Conservation (phyloP, 2,888 invertebrate species). For the Sialis lutaria region DNA sequence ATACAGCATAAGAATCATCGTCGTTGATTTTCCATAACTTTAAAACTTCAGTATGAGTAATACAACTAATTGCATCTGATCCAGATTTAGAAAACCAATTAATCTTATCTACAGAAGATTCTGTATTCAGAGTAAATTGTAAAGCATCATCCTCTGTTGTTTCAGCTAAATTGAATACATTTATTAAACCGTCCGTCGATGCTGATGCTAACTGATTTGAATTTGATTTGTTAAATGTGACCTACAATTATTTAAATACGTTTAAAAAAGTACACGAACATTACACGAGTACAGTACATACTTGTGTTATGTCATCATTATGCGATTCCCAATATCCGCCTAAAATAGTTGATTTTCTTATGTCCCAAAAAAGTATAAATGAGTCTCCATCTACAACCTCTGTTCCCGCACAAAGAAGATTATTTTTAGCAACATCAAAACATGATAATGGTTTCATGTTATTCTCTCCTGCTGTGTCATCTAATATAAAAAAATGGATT, state of each 20-base stretch:
- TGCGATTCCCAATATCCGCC: conserved; percentile 77
- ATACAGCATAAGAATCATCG: conserved; percentile 38
- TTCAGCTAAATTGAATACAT: conserved; percentile 62
- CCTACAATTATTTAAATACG: conserved; percentile 24
- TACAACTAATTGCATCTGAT: conserved; percentile 38
- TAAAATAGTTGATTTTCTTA: conserved; percentile 39
- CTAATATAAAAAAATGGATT: too few species aligned
- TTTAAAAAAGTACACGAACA: conserved; percentile 7
- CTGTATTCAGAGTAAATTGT: conserved; percentile 55
- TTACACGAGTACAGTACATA: too few species aligned
- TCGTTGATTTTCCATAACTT: conserved; percentile 48
- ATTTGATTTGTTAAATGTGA: conserved; percentile 53
- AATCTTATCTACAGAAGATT: conserved; percentile 52
- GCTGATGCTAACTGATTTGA: conserved; percentile 53
- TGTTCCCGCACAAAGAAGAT: conserved; percentile 59
- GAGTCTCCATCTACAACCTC: conserved; percentile 50
- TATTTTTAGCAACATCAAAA: conserved; percentile 57
- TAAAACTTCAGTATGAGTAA: conserved; percentile 54
- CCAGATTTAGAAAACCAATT: conserved; percentile 31
- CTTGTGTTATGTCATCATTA: conserved; percentile 62
- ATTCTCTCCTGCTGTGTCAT: conserved; percentile 7
- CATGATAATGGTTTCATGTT: conserved; percentile 40
- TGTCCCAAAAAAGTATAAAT: conserved; percentile 68
- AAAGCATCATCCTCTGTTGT: conserved; percentile 65
- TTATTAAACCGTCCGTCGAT: conserved; percentile 70